Conservation (phyloP, 2,797 vertebrate species). For the Moxostoma hubbsi region DNA sequence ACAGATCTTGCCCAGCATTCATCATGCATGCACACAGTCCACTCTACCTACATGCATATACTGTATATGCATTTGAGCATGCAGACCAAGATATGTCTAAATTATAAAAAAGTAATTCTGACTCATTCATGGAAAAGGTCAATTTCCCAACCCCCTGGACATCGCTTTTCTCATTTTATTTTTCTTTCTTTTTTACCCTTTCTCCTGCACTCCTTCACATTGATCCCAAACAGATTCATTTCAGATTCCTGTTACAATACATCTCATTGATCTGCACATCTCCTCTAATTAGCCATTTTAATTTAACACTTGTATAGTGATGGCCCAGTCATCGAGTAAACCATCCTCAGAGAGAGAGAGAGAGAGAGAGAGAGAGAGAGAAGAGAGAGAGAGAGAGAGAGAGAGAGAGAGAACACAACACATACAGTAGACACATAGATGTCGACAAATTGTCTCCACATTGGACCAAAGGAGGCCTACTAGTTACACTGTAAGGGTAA, state of each 20-base stretch:
- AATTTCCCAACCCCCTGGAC: conserved; percentile 33
- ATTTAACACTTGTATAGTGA: conserved; percentile 65
- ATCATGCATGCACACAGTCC: too few relatives aligned
- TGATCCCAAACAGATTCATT: conserved; percentile 80
- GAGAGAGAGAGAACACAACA: background rate
- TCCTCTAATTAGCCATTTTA: conserved; percentile 84
- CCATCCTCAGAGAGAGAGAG: conserved; percentile 40
- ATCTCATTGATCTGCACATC: conserved; percentile 83
- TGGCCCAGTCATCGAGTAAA: conserved; percentile 53
- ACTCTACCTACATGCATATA: too few relatives aligned
- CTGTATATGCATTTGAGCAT: too few relatives aligned
- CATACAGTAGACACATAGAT: background rate
- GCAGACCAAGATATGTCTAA: too few relatives aligned
- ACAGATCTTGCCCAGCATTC: too few relatives aligned
- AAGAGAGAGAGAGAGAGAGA: conserved; percentile 41
- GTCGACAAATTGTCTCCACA: background rate
- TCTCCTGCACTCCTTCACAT: conserved; percentile 55
- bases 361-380: conserved; percentile 32
- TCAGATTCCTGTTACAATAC: conserved; percentile 84
- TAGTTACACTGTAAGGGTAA: conserved; percentile 21
- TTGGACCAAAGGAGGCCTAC: conserved; percentile 8
- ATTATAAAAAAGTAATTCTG: too few relatives aligned
- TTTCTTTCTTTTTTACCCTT: conserved; percentile 37
- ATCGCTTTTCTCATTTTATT: conserved; percentile 15
- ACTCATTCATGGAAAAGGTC: too few relatives aligned